Percentiles rank a stretch among this genome's conserved stretches.
phyloP scores from a whole-genome alignment of 2,888 invertebrate genomes.

The Parnassius glacialis region DNA sequence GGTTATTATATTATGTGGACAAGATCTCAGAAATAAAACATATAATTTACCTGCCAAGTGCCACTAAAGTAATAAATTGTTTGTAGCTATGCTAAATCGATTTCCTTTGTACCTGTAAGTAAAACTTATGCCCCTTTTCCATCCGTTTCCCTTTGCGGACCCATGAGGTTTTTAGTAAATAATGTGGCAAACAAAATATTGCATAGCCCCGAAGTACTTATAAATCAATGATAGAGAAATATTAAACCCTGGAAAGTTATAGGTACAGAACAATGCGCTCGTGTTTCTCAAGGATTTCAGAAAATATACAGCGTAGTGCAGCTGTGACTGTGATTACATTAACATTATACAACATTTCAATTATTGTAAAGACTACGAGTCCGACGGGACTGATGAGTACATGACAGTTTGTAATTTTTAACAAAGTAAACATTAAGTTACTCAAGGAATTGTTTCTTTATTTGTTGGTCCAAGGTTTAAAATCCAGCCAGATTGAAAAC shows the following conservation, averaged over 20 bases:
- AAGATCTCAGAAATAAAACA: slow-evolving; percentile 16
- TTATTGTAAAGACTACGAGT: too few species aligned
- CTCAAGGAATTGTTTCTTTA: too few species aligned
- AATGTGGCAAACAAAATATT: slow-evolving; percentile 61
- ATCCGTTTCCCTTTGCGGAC: slow-evolving; percentile 48
- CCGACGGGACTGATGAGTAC: too few species aligned
- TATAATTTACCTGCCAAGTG: slow-evolving; percentile 19
- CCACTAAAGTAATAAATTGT: slow-evolving; percentile 22
- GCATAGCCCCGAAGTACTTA: slow-evolving; percentile 60
- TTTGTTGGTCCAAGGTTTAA: too few species aligned
- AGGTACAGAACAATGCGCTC: neutral
- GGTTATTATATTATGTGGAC: slow-evolving; percentile 5
- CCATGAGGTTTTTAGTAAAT: slow-evolving; percentile 64
- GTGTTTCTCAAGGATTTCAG: neutral
- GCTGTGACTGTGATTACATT: too few species aligned
- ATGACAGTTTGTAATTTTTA: too few species aligned
- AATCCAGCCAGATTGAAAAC: slow-evolving; percentile 33
- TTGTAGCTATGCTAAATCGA: slow-evolving; percentile 27
- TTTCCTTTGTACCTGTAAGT: slow-evolving; percentile 34
- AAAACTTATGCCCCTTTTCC: slow-evolving; percentile 54
- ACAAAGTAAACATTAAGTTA: too few species aligned
- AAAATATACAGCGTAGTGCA: too few species aligned
- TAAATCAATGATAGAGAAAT: slow-evolving; percentile 62
- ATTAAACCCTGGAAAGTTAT: slow-evolving; percentile 23
- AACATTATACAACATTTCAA: too few species aligned